Conservation (phyloP, 1,140 invertebrate genomes). For the Magallana angulata region DNA sequence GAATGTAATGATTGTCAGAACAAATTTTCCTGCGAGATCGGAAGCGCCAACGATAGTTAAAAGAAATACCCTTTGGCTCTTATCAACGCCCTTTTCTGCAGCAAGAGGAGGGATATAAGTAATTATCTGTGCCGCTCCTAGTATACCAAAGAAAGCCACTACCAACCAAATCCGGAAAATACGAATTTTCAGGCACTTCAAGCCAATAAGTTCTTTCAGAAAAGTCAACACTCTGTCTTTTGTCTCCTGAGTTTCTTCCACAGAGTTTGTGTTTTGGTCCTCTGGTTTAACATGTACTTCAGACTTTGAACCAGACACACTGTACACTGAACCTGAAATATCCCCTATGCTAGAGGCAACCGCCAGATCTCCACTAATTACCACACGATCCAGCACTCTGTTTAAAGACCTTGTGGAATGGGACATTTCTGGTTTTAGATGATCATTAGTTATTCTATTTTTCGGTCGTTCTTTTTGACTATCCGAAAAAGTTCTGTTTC, state of each 20-base stretch:
- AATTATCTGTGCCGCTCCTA: constrained; percentile 8
- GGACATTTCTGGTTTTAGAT: not conserved
- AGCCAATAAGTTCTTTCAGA: not conserved
- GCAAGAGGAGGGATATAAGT: constrained; percentile 38
- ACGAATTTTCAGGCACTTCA: not conserved
- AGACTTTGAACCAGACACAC: not conserved
- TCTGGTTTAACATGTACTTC: not conserved
- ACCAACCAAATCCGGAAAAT: constrained; percentile 18
- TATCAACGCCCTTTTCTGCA: not conserved
- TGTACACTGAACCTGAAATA: constrained; percentile 31
- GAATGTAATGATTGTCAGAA: not conserved
- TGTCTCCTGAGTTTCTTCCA: not conserved
- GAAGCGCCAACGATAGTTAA: not conserved
- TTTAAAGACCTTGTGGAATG: constrained; percentile 20
- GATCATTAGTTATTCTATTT: too few relatives aligned
- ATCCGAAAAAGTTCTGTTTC: constrained; percentile 16
- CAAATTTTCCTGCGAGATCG: constrained; percentile 9
- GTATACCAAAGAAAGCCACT: constrained; percentile 8
- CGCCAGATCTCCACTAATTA: not conserved
- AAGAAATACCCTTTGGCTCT: not conserved
- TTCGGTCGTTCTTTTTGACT: not conserved
- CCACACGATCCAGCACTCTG: not conserved
- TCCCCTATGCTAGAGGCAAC: constrained; percentile 4
- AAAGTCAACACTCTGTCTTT: not conserved
- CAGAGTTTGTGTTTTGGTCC: not conserved